Base-by-base conservation (phyloP, 2,797 vertebrate genomes). In the Gobio occitaniae region DNA sequence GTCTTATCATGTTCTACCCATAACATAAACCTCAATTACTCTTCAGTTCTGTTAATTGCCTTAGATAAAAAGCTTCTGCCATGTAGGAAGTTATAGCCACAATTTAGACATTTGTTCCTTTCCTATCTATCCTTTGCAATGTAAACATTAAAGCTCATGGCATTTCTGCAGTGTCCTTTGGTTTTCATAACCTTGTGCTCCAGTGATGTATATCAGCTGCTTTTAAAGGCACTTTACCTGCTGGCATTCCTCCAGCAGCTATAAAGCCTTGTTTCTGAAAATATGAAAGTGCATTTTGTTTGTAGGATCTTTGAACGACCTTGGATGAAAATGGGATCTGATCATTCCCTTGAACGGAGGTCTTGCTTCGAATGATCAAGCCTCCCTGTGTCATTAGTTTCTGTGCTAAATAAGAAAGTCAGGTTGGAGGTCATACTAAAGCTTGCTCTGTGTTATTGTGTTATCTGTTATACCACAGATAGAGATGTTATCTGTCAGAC, bases 201-300 rank as follows among this genome's bases (percentile, higher is more conserved):
- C 4, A 29, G 8, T n/a, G 8, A 63, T 21, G 12, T n/a, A n/a
- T 32, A n/a, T 32, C 38, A n/a, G 59, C 59, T n/a, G 4, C 29
- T 76, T 25, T 50, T 50, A n/a, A 59, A 63, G 16, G 29, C 70
- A 44, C 54, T 59, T 54, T 29, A 25, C 68, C 4, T 4, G 25
- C 70, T 83, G 81, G 81, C 70, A 38, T 50, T 74, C 19, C 6
- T 75, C 70, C 81, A 83, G 71, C 81, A 83, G 38, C 4, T 13
- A 21, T 17, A 29, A 47, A 47, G 36, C 66, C 47, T 65, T 15
- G 7, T 15, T 74, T 74, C 25, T 83, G 54, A 75, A 65, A 59
- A 75, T 48, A 65, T 61, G 41, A 36, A 52, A 10, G 19, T 38
- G 13, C 78, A n/a, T 83, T 61, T 52, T 75, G 25, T 83, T 16